These are phyloP conservation scores for Triplophysa tibetana DNA, from an alignment of 2,113 vertebrate genomes.

Conservation along the genomic window DNA sequence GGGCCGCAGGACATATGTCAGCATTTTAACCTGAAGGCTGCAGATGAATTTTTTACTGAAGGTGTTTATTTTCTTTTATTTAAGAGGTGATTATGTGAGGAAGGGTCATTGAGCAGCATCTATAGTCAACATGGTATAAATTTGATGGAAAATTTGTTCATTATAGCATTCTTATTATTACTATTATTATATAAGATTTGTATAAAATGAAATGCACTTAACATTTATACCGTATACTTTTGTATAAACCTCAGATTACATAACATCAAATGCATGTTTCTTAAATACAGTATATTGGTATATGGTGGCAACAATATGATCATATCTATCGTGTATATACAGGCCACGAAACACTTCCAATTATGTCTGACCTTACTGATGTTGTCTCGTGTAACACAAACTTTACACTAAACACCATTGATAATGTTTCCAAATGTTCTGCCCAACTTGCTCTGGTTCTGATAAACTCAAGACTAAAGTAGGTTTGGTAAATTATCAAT, in stretches of 20 bases:
- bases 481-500: neutral
- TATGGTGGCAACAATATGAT: constrained; percentile 52
- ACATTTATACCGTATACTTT: constrained; percentile 55
- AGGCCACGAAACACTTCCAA: constrained; percentile 45
- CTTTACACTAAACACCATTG: neutral
- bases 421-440: neutral
- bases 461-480: neutral
- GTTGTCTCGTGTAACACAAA: neutral
- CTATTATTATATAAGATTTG: constrained; percentile 49
- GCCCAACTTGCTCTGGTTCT: no score
- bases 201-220: constrained; percentile 58
- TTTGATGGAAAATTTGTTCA: constrained; percentile 46
- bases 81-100: neutral
- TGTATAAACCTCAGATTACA: constrained; percentile 48
- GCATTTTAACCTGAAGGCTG: constrained; percentile 57
- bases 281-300: constrained; percentile 33
- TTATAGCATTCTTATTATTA: constrained; percentile 47
- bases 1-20: constrained; percentile 50
- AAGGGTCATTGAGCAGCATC: constrained; percentile 41
- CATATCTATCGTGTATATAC: constrained; percentile 53
- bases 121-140: constrained; percentile 27
- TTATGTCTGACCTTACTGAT: constrained; percentile 44
- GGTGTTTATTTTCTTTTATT: constrained; percentile 12
- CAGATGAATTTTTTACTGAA: constrained; percentile 37
- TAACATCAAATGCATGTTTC: constrained; percentile 52